Base-by-base conservation (phyloP, 1,140 invertebrate genomes). In the Drosophila funebris region DNA sequence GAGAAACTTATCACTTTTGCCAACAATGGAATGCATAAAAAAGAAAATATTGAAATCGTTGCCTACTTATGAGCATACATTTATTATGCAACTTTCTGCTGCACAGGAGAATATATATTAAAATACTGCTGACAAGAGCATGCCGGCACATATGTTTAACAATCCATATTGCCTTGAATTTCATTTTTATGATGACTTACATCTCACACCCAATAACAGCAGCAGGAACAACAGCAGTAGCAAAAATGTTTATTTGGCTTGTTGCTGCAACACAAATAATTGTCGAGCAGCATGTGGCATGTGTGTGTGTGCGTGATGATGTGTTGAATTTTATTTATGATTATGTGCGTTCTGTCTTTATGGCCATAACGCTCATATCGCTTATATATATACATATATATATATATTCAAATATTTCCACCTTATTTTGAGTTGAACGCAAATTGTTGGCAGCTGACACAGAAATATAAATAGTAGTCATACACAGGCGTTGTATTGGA, bases 191-290 rank as follows among this genome's bases (percentile, higher is more conserved):
- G 82, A 78, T 78, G 82, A 82, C 82, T 85, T 87, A 62, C 73
- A 82, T 61, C 74, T 76, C 78, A 64, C 57, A 43, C 56, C 36
- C 27, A 22, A 31, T 3, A 18, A 3, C 48, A 29, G 11, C 13
- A 33, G 13, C 13, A 31, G 39, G 3, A 39, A 13, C 8, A 41
- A 4, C 24, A 44, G 27, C 16, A 29, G 16, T 37, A 50, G 36
- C 70, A 73, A 81, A 88, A 75, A 78, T 78, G 64, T 82, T 88
- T 87, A 82, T 87, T 87, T 87, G 71, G 75, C 83, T 83, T 88
- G 82, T 87, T 87, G 78, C 82, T 70, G 78, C 83, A 85, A 88
- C 78, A 82, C 82, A 87, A 87, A 88, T 87, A 87, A 87, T 87
- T 87, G 82, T 87, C 82, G 72, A 83, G 73, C 83, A 88, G 82